These are phyloP conservation scores for Saturnia pavonia DNA, from an alignment of 2,888 invertebrate species.

Conservation along the genomic window DNA sequence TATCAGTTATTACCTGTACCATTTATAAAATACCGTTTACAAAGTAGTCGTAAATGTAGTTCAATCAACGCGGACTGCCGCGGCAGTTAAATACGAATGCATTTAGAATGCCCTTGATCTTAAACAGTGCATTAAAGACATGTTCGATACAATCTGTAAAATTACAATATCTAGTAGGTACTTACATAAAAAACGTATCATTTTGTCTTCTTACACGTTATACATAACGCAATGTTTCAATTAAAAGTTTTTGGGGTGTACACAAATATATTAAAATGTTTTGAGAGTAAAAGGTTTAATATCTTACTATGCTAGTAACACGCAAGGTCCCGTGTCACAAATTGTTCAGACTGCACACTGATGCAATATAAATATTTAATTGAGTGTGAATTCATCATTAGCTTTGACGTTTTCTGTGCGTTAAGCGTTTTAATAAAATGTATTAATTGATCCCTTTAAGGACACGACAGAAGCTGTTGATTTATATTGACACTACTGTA, in stretches of 20 bases:
- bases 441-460: constrained; percentile 7
- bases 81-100: background rate
- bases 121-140: background rate
- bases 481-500: constrained; percentile 6
- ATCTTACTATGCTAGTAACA: background rate
- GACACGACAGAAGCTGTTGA: background rate
- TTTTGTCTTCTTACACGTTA: background rate
- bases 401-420: background rate
- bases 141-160: background rate
- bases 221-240: background rate
- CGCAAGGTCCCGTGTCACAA: background rate
- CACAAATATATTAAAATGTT: too few relatives aligned
- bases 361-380: background rate
- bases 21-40: background rate
- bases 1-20: background rate
- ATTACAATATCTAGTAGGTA: background rate
- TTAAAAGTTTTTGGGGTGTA: background rate
- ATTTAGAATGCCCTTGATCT: constrained; percentile 5
- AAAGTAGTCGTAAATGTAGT: background rate
- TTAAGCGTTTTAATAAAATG: background rate
- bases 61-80: background rate
- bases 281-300: too few relatives aligned
- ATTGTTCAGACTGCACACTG: background rate
- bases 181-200: background rate
- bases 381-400: background rate